Conservation (phyloP, 2,888 invertebrate species). For the Dicyrtomina minuta region DNA sequence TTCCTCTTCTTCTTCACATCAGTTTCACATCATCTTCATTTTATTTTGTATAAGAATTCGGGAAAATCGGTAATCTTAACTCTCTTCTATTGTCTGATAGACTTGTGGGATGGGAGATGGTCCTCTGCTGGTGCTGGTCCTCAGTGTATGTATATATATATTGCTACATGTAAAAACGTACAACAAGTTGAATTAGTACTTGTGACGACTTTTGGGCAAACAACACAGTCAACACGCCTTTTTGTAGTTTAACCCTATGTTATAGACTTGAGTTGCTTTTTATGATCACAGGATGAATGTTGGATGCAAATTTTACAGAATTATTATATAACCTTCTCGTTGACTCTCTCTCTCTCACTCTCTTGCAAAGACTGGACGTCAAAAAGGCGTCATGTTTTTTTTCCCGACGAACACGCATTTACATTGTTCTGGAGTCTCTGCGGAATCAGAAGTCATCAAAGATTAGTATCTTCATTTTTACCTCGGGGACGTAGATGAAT, state of each 20-base stretch:
- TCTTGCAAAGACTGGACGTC: slow-evolving; percentile 12
- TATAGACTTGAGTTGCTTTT: slow-evolving; percentile 7
- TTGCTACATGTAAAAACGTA: neutral
- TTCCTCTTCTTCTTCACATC: neutral
- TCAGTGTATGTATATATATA: neutral
- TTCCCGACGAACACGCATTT: slow-evolving; percentile 18
- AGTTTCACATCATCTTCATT: neutral
- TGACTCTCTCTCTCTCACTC: neutral
- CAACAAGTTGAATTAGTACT: slow-evolving; percentile 2
- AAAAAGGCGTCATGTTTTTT: slow-evolving; percentile 26
- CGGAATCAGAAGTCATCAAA: slow-evolving; percentile 27
- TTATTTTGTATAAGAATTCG: slow-evolving; percentile 7
- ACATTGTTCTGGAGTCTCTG: slow-evolving; percentile 20
- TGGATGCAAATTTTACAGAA: slow-evolving; percentile 19
- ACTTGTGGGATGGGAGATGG: too few relatives aligned
- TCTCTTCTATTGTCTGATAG: too few relatives aligned
- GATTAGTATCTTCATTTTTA: slow-evolving; percentile 29
- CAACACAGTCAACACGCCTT: slow-evolving; percentile 29
- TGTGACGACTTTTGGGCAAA: slow-evolving; percentile 30
- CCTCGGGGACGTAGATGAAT: neutral
- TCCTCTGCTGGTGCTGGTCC: neutral
- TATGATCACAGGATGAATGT: slow-evolving; percentile 13
- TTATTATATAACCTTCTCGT: neutral
- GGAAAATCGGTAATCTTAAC: neutral
- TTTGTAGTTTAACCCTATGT: slow-evolving; percentile 20